Percentiles rank a stretch among this genome's conserved stretches.
phyloP scores from a whole-genome alignment of 2,888 invertebrate genomes.

The Pseudolycoriella hygida region DNA sequence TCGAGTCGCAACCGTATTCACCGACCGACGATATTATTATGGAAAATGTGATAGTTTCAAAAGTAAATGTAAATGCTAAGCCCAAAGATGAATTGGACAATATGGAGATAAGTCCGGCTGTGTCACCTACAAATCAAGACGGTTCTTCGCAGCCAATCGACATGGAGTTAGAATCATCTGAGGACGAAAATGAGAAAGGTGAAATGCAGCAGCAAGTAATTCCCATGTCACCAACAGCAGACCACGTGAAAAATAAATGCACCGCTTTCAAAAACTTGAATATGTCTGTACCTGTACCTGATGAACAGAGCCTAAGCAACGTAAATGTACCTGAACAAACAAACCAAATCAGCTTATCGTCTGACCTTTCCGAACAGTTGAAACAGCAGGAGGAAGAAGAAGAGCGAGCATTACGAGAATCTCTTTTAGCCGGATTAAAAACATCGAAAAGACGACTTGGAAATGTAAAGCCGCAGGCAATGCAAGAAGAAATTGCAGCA shows the following conservation, averaged over 20 bases:
- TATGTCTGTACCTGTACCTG: too few species aligned
- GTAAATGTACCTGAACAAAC: too few species aligned
- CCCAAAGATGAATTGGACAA: slow-evolving; percentile 8
- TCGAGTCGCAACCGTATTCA: slow-evolving; percentile 22
- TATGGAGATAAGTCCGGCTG: slow-evolving; percentile 25
- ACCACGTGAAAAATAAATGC: too few species aligned
- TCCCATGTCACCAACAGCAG: background rate
- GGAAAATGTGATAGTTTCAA: background rate
- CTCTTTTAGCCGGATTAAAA: slow-evolving; percentile 10
- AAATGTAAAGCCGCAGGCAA: slow-evolving; percentile 11
- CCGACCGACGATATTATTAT: slow-evolving; percentile 19
- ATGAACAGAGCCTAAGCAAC: too few species aligned
- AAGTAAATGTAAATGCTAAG: background rate
- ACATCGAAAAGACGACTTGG: slow-evolving; percentile 7
- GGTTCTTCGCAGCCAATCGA: slow-evolving; percentile 19
- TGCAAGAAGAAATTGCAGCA: background rate
- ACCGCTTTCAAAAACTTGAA: too few species aligned
- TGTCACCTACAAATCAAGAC: slow-evolving; percentile 17
- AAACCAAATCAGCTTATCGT: too few species aligned
- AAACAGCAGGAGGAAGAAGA: background rate
- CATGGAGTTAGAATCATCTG: slow-evolving; percentile 25
- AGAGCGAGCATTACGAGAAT: slow-evolving; percentile 15
- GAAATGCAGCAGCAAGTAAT: background rate
- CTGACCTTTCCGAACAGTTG: too few species aligned
- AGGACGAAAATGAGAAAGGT: too few species aligned